These are phyloP conservation scores for Nannoperca australis DNA, from an alignment of 2,797 vertebrate genomes.

Conservation along the genomic window DNA sequence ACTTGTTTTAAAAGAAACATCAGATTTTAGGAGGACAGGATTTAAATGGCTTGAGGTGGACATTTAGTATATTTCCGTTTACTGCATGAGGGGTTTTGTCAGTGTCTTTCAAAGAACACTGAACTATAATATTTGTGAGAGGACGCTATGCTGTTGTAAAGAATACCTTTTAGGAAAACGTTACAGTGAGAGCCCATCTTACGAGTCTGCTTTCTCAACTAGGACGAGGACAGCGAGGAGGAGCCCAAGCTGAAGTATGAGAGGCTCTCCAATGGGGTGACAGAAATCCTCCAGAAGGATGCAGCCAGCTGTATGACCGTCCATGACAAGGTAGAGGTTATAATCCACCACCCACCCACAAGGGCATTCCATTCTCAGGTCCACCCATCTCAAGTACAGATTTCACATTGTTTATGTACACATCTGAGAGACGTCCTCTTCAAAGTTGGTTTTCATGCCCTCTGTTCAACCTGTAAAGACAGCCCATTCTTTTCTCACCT, in stretches of 20 bases:
- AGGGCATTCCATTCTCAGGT: slow-evolving; percentile 51
- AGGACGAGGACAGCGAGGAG: slow-evolving; percentile 99
- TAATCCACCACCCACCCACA: slow-evolving; percentile 41
- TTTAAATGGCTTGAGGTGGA: neutral
- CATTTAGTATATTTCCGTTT: slow-evolving; percentile 17
- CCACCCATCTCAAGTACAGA: slow-evolving; percentile 37
- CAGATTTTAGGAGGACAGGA: neutral
- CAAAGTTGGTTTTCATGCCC: slow-evolving; percentile 59
- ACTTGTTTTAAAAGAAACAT: neutral
- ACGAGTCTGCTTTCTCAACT: slow-evolving; percentile 38
- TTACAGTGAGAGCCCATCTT: slow-evolving; percentile 18
- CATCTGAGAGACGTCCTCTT: slow-evolving; percentile 66
- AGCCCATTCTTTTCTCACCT: slow-evolving; percentile 77
- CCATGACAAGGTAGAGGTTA: slow-evolving; percentile 93
- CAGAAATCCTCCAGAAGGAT: slow-evolving; percentile 96
- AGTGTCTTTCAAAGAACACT: slow-evolving; percentile 25
- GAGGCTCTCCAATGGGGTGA: slow-evolving; percentile 95
- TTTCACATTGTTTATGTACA: slow-evolving; percentile 65
- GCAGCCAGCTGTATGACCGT: slow-evolving; percentile 98
- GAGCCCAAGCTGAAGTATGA: slow-evolving; percentile 99
- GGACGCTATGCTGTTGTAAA: slow-evolving; percentile 26
- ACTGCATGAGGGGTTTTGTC: slow-evolving; percentile 10
- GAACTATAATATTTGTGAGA: slow-evolving; percentile 6
- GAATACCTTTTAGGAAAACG: slow-evolving; percentile 38
- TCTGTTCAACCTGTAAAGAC: slow-evolving; percentile 50